Evolutionary conservation across 2,797 vertebrate species (phyloP), one percentile per base, ranked within the genome.

Genomic region (Enteromius mattozi): DNA sequence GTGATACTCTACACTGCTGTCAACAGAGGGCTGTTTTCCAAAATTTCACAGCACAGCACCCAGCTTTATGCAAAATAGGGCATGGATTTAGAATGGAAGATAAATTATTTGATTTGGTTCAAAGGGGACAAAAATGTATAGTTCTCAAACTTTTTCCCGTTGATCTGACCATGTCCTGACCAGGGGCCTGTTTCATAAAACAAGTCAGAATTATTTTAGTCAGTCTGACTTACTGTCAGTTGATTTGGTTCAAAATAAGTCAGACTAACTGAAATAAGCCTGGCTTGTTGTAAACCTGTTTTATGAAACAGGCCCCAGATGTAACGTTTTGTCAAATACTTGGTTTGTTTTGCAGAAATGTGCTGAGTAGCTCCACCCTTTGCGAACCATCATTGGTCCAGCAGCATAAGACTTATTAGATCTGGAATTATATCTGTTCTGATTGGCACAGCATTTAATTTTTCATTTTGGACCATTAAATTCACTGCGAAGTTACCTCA

Each of bases 1-100:
- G 45, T n/a, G 72, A 77, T 30, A 83, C 17, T 49, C 42, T 63
- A 72, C 35, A 70, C 54, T 61, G 51, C 37, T 61, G 75, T 69
- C 49, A 47, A 35, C 47, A 37, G 47, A 51, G 33, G 33, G 59
- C 21, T 33, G 78, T 68, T 80, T 68, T 49, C 16, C 63, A 66
- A 35, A 66, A 33, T 17, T 79, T 27, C 10, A n/a, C 47, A 21
- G 71, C 71, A 74, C 45, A 33, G 12, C 42, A 4, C 70, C 21
- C 30, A n/a, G 47, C 51, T 75, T 21, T 35, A 72, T 49, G 70
- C 10, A 10, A 54, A 75, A 75, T 74, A 51, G 51, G 30, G 21
- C 47, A 54, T 17, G 5, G 30, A 14, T 75, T 54, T 47, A 35
- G 8, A 72, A 27, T 72, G 16, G 42, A 72, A 71, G n/a, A 17